phyloP scores from a whole-genome alignment of 2,888 invertebrate genomes.

The Standfussiana lucernea region DNA sequence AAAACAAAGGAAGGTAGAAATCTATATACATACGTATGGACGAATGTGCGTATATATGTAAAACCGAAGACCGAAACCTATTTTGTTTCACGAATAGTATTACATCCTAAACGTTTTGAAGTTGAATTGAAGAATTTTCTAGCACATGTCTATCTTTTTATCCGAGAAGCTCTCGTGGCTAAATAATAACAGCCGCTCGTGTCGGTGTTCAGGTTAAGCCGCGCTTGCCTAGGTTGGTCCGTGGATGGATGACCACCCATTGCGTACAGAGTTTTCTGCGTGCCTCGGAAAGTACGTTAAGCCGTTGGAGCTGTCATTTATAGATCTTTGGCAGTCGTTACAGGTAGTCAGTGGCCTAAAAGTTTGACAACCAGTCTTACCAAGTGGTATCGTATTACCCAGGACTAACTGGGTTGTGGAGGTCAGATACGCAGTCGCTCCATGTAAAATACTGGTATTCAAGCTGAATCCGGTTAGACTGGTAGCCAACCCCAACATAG shows the following conservation, averaged over 20 bases:
- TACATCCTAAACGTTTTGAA: conserved; percentile 32
- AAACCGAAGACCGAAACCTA: not conserved
- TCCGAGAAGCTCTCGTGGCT: not conserved
- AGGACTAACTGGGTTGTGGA: too few species aligned
- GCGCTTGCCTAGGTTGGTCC: not conserved
- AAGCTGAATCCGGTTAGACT: not conserved
- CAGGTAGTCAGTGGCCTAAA: not conserved
- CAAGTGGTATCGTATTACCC: too few species aligned
- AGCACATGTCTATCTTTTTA: not conserved
- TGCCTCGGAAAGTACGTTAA: not conserved
- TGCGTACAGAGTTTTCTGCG: not conserved
- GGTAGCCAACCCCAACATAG: too few species aligned
- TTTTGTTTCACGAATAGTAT: conserved; percentile 22
- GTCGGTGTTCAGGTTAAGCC: not conserved
- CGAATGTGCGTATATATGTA: not conserved
- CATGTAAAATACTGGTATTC: too few species aligned
- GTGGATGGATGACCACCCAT: not conserved
- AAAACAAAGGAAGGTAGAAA: conserved; percentile 20
- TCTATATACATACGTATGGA: not conserved
- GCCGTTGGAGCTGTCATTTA: not conserved
- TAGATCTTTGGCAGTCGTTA: not conserved
- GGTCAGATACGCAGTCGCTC: too few species aligned
- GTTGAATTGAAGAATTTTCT: not conserved
- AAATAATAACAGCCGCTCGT: not conserved
- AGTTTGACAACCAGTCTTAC: not conserved